Percentiles rank a stretch among this genome's conserved stretches.
phyloP scores from a whole-genome alignment of 2,797 vertebrate genomes.

The Sebastes steindachneri region DNA sequence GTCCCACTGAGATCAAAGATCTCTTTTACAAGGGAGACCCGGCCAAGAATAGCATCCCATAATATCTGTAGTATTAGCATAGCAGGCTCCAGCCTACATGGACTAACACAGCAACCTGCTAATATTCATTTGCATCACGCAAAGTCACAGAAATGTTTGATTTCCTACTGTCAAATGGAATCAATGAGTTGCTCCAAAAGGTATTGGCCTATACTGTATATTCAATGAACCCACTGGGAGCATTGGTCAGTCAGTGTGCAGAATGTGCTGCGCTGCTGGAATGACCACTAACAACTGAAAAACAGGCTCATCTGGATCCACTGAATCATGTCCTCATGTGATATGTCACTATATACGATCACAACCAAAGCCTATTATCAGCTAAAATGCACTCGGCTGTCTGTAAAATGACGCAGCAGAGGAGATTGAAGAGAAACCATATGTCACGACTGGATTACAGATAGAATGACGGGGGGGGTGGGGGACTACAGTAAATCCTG shows the following conservation, averaged over 20 bases:
- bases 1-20: background rate
- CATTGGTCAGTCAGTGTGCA: slow-evolving; percentile 6
- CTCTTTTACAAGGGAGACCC: background rate
- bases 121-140: background rate
- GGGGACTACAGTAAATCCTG: slow-evolving; percentile 12
- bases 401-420: slow-evolving; percentile 43
- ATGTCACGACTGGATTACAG: slow-evolving; percentile 58
- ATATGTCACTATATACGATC: slow-evolving; percentile 11
- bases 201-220: background rate
- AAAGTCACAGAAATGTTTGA: background rate
- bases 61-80: background rate
- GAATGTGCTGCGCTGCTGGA: slow-evolving; percentile 17
- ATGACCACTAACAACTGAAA: slow-evolving; percentile 49
- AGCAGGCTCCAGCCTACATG: background rate
- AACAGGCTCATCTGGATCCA: slow-evolving; percentile 52
- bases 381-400: slow-evolving; percentile 39
- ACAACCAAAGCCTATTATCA: slow-evolving; percentile 58
- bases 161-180: background rate
- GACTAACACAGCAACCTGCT: background rate
- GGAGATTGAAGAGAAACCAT: slow-evolving; percentile 38
- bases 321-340: slow-evolving; percentile 36
- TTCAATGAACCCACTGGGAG: slow-evolving; percentile 18
- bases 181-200: background rate
- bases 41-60: background rate
- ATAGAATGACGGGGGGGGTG: background rate